Base-by-base conservation (phyloP, 2,888 invertebrate species). In the Drosophila incognita region DNA sequence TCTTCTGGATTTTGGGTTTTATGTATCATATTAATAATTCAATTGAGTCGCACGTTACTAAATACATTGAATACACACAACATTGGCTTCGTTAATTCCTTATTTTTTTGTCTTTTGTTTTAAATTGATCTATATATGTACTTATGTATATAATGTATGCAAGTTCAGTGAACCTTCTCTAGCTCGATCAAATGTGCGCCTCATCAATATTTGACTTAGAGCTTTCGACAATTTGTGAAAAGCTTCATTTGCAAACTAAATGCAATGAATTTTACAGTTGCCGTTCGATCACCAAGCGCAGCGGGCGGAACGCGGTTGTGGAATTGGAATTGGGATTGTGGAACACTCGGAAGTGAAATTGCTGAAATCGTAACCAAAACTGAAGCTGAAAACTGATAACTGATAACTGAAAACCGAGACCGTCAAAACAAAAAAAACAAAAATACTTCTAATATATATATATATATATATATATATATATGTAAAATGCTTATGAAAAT, bases 261-360 rank as follows among this genome's bases (percentile, higher is more conserved):
- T 40, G 2, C 4, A 46, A 46, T 46, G 1, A 46, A 46, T 24
- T 46, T 13, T 4, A 24, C 83, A 86, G 83, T 81, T 69, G 74
- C 70, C 69, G 72, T 79, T 68, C 73, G 78, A 63, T 77, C 74
- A 70, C 58, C 76, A 81, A 79, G 74, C 79, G 79, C 66, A 79
- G 72, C 82, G 84, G 75, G 68, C 68, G 72, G 62, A 61, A 73
- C 71, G 68, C 75, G 66, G 63, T 70, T 69, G 73, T 61, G 62
- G 63, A 67, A 67, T 60, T 48, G 21, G 31, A 52, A 67, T 63
- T 52, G 21, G 24, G 48, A 53, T 52, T 53, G 69, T 11, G 42
- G 42, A 63, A 36, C 15, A 33, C 68, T 68, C 33, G 58, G 69
- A 35, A 40, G 31, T 18, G 13, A 24, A 29, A 42, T 38, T 69